Conservation (phyloP, 1,140 invertebrate genomes). For the Diabrotica undecimpunctata region DNA sequence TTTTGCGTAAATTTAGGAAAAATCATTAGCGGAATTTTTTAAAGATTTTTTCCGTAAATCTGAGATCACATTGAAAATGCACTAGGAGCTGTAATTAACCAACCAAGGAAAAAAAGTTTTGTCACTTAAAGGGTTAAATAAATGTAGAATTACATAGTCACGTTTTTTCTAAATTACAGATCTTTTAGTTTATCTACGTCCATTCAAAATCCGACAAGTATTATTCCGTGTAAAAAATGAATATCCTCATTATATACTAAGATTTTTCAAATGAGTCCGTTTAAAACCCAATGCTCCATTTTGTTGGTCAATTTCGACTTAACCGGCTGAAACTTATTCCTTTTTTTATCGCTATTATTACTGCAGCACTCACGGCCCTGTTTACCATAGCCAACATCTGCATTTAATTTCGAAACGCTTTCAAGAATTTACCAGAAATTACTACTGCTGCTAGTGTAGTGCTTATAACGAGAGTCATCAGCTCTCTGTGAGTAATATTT, state of each 20-base stretch:
- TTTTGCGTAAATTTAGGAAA: too few species aligned
- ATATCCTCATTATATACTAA: not conserved
- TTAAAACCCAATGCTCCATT: conserved; percentile 6
- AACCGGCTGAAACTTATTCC: conserved; percentile 5
- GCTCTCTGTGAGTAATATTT: conserved; percentile 1
- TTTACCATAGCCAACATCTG: conserved; percentile 8
- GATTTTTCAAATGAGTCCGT: not conserved
- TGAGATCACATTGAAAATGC: too few species aligned
- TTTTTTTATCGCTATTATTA: conserved; percentile 8
- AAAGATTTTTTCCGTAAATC: too few species aligned
- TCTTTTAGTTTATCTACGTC: too few species aligned
- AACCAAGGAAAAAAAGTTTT: too few species aligned
- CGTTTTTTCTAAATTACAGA: too few species aligned
- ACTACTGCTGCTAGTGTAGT: conserved; percentile 1
- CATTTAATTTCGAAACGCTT: conserved; percentile 10
- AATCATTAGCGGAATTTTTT: too few species aligned
- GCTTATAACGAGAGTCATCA: conserved; percentile 7
- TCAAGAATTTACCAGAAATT: conserved; percentile 5
- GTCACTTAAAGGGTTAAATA: too few species aligned
- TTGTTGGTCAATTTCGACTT: conserved; percentile 6
- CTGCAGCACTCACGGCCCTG: not conserved
- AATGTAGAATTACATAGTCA: too few species aligned
- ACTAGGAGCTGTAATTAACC: too few species aligned
- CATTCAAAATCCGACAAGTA: too few species aligned
- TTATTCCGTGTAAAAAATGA: too few species aligned